Evolutionary conservation across 1,140 invertebrate genomes (phyloP), one percentile per base, ranked within the genome.

Genomic region (Psix sp.): DNA sequence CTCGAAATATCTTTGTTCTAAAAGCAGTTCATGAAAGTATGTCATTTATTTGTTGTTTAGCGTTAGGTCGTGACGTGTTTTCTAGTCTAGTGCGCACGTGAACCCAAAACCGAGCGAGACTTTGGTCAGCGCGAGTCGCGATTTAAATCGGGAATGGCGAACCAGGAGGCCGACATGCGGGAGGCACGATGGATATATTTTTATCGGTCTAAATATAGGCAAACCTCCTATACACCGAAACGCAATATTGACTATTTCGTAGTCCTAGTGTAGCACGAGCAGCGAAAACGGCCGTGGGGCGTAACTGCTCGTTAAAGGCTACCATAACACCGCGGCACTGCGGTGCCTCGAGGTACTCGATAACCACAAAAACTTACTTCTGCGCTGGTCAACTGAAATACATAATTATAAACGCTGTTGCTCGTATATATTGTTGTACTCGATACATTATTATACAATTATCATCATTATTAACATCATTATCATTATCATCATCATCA

Each of bases 171-270:
- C 82, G 83, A 77, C 74, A 82, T 82, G 83, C 83, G 84, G 84
- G 84, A 85, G 84, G 81, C 81, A 65, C 77, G 79, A 84, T 80
- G 80, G 72, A 75, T 86, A 70, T 70, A 86, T 86, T 86, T 86
- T 86, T 86, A 86, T 86, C 85, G 76, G 46, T 75, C 79, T 86
- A 85, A 85, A 86, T 84, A 85, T 86, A 86, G 76, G 68, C 71
- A 80, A 82, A 83, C 78, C 81, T 82, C 78, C 78, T 79, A 29
- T 52, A 76, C 78, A 78, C 77, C 73, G 57, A 80, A 70, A 79
- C 79, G 78, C 77, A 79, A 77, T 80, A 79, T 78, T 78, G 56
- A 70, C 73, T 57, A 14, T 57, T 42, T 54, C 52, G 62, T 57
- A 43, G 43, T 54, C 48, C 60, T 40, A 42, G 33, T 21, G 56